Conservation (phyloP, 1,140 invertebrate species). For the Tribolium madens region DNA sequence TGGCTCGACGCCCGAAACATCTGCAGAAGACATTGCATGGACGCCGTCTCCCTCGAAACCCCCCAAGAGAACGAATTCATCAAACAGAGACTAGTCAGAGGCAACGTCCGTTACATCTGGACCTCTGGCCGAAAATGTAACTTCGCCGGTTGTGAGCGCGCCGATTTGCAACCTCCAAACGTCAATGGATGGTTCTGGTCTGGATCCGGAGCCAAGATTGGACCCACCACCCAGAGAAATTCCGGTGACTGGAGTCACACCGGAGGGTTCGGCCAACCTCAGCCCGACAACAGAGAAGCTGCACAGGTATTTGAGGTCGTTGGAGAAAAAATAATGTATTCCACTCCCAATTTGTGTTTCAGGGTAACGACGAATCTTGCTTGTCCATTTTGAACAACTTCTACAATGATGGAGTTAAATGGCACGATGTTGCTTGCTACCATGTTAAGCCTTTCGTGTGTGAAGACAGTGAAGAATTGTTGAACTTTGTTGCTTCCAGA, state of each 20-base stretch:
- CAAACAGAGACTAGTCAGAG: constrained; percentile 84
- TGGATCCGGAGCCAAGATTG: constrained; percentile 89
- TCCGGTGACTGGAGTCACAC: constrained; percentile 90
- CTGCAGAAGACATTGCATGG: constrained; percentile 93
- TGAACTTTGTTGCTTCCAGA: constrained; percentile 88
- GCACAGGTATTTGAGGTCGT: constrained; percentile 78
- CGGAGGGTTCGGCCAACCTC: constrained; percentile 85
- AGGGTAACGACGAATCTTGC: constrained; percentile 92
- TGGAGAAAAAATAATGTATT: too few species aligned
- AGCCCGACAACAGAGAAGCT: constrained; percentile 91
- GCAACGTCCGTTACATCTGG: constrained; percentile 85
- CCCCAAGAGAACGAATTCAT: constrained; percentile 92
- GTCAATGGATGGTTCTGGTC: constrained; percentile 96
- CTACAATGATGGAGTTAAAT: constrained; percentile 92
- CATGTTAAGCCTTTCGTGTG: constrained; percentile 94
- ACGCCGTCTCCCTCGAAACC: constrained; percentile 90
- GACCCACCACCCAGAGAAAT: constrained; percentile 87
- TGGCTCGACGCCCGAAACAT: constrained; percentile 93
- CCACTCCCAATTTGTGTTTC: constrained; percentile 45
- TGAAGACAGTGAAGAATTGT: constrained; percentile 91
- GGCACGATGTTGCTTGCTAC: constrained; percentile 93
- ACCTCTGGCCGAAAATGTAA: constrained; percentile 93
- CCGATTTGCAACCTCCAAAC: constrained; percentile 88
- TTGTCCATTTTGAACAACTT: constrained; percentile 92
- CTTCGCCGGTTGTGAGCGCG: constrained; percentile 89